These are phyloP conservation scores for Lycaon pictus DNA, from an alignment of 2,113 vertebrate species.

Conservation along the genomic window DNA sequence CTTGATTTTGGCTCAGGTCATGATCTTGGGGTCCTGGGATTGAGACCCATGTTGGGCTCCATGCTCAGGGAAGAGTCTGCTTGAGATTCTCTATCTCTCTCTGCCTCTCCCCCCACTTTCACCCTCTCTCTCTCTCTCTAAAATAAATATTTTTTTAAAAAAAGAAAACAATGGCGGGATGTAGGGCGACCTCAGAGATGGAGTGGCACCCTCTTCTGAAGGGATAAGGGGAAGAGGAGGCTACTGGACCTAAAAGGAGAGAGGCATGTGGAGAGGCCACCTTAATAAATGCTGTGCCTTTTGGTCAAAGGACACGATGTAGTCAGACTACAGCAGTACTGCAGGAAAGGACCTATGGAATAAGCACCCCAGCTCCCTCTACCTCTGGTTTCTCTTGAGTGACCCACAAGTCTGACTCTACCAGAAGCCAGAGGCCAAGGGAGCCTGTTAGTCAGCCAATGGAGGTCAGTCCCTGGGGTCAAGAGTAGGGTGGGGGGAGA, in stretches of 20 bases:
- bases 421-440: not conserved
- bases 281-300: not conserved
- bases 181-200: rapidly evolving
- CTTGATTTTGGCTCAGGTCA: not conserved
- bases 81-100: not conserved
- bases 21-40: not conserved
- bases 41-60: not conserved
- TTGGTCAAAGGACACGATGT: rapidly evolving
- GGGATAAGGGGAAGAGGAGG: not conserved
- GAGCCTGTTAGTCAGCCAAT: not conserved
- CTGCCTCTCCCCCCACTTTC: not conserved
- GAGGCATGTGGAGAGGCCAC: not conserved
- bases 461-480: not conserved
- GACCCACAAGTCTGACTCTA: not conserved
- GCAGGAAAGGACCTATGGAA: not conserved
- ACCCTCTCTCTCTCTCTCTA: not conserved
- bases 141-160: not conserved
- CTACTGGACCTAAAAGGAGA: not conserved
- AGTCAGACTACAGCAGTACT: not conserved
- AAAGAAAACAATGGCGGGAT: not conserved
- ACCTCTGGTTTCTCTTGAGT: not conserved
- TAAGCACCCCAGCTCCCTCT: not conserved
- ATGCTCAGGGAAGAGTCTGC: not conserved
- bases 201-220: not conserved
- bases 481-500: not conserved